Evolutionary conservation across 2,797 vertebrate species (phyloP).

Genomic region (Cuculus canorus): DNA sequence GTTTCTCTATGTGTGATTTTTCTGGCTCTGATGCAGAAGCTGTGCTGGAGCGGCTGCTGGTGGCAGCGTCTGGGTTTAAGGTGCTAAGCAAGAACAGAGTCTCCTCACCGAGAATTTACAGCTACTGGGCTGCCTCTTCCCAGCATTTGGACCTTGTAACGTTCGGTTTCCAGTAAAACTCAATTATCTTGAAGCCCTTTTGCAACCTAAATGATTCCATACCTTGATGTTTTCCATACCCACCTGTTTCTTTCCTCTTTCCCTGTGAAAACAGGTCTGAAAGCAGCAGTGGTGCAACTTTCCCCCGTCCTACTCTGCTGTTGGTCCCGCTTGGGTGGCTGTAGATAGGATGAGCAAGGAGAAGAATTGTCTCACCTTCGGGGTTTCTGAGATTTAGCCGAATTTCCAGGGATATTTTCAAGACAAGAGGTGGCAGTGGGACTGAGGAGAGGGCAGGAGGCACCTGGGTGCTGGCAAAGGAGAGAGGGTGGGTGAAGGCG

Average conservation of each 20-base stretch:
- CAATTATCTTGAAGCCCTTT: not conserved
- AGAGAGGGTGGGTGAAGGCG: not conserved
- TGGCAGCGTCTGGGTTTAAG: not conserved
- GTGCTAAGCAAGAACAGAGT: not conserved
- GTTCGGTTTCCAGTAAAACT: fast-evolving
- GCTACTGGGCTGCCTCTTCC: not conserved
- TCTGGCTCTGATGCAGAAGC: fast-evolving
- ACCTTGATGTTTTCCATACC: fast-evolving
- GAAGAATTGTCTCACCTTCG: not conserved
- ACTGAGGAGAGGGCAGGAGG: not conserved
- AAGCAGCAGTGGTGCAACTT: not conserved
- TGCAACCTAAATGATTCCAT: not conserved
- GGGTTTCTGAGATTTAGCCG: not conserved
- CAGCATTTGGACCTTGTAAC: fast-evolving
- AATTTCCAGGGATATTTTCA: not conserved
- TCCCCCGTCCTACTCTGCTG: not conserved
- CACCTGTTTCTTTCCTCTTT: not conserved
- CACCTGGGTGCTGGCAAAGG: not conserved
- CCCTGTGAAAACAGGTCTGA: not conserved
- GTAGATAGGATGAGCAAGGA: fast-evolving
- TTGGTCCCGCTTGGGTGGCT: not conserved
- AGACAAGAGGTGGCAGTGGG: not conserved
- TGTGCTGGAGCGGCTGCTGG: too few species aligned
- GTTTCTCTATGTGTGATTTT: fast-evolving
- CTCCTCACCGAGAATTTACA: fast-evolving